Conservation (phyloP, 2,888 invertebrate genomes). For the Euproctis similis region DNA sequence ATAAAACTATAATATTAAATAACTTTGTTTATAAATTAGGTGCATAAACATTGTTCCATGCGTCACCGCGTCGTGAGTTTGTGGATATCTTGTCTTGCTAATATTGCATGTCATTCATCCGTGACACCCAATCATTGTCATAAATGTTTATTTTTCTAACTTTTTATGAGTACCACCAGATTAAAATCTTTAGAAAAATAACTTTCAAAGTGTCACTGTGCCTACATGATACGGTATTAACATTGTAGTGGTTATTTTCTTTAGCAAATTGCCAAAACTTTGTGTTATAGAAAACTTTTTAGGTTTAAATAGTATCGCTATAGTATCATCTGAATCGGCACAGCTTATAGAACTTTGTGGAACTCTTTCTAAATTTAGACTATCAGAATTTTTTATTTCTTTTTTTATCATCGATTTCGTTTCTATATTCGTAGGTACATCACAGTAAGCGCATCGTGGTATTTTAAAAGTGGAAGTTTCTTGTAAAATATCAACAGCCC, state of each 20-base stretch:
- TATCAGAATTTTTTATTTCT: constrained; percentile 18
- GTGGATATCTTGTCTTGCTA: too few species aligned
- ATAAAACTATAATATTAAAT: too few species aligned
- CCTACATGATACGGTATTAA: constrained; percentile 40
- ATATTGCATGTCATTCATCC: too few species aligned
- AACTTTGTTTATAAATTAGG: too few species aligned
- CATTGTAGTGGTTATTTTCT: constrained; percentile 37
- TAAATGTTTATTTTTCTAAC: too few species aligned
- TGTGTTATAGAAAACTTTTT: constrained; percentile 36
- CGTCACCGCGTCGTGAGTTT: too few species aligned
- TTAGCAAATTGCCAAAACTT: constrained; percentile 36
- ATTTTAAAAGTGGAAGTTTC: constrained; percentile 19
- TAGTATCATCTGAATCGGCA: constrained; percentile 26
- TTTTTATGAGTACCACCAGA: too few species aligned
- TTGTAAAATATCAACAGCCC: constrained; percentile 35
- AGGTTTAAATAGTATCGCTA: constrained; percentile 37
- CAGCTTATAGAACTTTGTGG: constrained; percentile 21
- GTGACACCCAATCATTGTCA: too few species aligned
- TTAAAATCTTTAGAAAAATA: too few species aligned
- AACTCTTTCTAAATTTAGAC: constrained; percentile 12
- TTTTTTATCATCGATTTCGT: constrained; percentile 14
- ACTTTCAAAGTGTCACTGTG: too few species aligned
- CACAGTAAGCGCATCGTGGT: constrained; percentile 15
- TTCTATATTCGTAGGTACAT: constrained; percentile 11
- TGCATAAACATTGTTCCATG: too few species aligned